A percentile compares a stretch with the other conserved stretches of the same genome.
Conservation (phyloP, 2,113 vertebrate species). For the Meriones unguiculatus region DNA sequence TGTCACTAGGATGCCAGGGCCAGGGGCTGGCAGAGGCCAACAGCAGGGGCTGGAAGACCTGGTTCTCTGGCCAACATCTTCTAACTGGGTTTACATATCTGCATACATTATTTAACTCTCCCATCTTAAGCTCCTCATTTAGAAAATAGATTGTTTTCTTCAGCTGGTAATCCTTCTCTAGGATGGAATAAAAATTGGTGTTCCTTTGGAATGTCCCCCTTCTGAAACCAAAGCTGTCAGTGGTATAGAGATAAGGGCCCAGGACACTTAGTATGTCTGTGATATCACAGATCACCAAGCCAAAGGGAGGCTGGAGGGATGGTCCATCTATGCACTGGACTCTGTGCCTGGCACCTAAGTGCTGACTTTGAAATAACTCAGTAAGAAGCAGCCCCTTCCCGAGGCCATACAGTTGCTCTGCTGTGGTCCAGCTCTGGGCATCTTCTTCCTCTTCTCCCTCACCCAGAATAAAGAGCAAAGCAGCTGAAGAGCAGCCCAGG, state of each 20-base stretch:
- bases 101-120: no score
- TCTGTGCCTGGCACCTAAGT: neutral
- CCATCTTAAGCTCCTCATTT: neutral
- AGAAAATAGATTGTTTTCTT: neutral
- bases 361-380: neutral
- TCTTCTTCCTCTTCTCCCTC: neutral
- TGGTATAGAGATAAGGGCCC: accelerated
- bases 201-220: neutral
- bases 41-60: neutral
- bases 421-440: neutral
- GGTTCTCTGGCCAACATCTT: neutral
- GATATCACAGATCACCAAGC: neutral
- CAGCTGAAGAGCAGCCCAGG: neutral
- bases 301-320: neutral
- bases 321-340: no score
- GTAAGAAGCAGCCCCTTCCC: neutral
- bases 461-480: no score
- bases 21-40: neutral
- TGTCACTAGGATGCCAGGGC: no score
- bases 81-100: neutral
- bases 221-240: neutral
- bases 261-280: neutral
- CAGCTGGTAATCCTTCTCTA: neutral
- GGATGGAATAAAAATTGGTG: neutral
- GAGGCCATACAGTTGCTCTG: neutral